Evolutionary conservation across 2,888 invertebrate species (phyloP).

Genomic region (Parascotia fuliginaria): DNA sequence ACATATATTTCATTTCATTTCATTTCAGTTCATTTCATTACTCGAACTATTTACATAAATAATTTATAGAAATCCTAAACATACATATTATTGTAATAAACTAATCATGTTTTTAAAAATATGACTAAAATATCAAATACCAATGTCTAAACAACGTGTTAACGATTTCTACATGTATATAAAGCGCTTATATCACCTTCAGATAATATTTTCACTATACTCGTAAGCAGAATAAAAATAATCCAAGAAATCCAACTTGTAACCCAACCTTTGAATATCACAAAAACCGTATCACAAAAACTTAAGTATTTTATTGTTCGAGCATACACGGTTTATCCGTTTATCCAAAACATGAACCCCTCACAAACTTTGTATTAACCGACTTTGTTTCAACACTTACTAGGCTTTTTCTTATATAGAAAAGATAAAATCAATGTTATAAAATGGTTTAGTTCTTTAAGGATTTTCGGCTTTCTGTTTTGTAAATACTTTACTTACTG

Average conservation of each 20-base stretch:
- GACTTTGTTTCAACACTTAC: slow-evolving; percentile 30
- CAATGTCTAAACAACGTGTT: too few relatives aligned
- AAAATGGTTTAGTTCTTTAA: slow-evolving; percentile 24
- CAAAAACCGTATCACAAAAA: slow-evolving; percentile 23
- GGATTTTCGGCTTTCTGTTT: slow-evolving; percentile 3
- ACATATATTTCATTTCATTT: too few relatives aligned
- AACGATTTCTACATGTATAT: too few relatives aligned
- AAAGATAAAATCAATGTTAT: slow-evolving; percentile 32
- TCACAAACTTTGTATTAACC: slow-evolving; percentile 33
- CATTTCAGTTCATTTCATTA: too few relatives aligned
- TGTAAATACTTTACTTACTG: background rate
- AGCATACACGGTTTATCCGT: slow-evolving; percentile 27
- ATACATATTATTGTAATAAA: too few relatives aligned
- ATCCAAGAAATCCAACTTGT: background rate
- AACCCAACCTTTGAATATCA: background rate
- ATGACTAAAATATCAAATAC: too few relatives aligned
- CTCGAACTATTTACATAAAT: too few relatives aligned
- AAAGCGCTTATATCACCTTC: too few relatives aligned
- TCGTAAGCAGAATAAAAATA: too few relatives aligned
- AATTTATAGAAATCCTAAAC: too few relatives aligned
- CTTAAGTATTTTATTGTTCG: slow-evolving; percentile 39
- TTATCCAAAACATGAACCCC: slow-evolving; percentile 38
- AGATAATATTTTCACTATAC: too few relatives aligned
- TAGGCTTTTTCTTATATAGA: slow-evolving; percentile 21
- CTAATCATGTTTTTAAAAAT: too few relatives aligned